Evolutionary conservation across 2,888 invertebrate genomes (phyloP).

Genomic region (Yponomeuta plumbellus): DNA sequence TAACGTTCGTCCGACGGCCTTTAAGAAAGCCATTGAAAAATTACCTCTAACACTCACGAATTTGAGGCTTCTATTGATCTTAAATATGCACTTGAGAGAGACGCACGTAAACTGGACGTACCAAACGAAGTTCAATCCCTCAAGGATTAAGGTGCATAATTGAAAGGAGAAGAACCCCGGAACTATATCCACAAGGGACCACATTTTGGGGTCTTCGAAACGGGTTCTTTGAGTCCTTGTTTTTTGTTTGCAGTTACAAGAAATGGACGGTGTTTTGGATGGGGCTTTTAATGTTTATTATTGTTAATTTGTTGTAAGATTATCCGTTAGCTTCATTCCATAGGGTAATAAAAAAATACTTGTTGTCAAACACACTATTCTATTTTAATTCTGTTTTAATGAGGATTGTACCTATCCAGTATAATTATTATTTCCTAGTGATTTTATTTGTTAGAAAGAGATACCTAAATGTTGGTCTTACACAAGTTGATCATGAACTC

Average conservation of each 20-base stretch:
- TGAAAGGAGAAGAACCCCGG: background rate
- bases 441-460: too few relatives aligned
- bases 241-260: conserved; percentile 4
- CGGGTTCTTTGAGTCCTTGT: background rate
- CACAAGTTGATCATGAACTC: too few relatives aligned
- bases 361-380: too few relatives aligned
- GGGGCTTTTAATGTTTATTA: background rate
- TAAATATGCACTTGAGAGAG: background rate
- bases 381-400: too few relatives aligned
- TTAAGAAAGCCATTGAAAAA: background rate
- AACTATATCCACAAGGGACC: background rate
- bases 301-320: background rate
- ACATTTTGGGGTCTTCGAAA: conserved; percentile 1
- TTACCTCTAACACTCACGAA: background rate
- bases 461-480: too few relatives aligned
- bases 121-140: background rate
- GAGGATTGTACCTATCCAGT: too few relatives aligned
- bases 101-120: background rate
- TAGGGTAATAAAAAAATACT: too few relatives aligned
- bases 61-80: background rate
- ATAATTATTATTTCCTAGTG: too few relatives aligned
- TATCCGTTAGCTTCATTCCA: background rate
- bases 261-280: background rate
- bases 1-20: too few relatives aligned
- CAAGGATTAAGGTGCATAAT: background rate